Percentiles rank a stretch among this genome's conserved stretches.
Conservation (phyloP, 2,113 vertebrate species). For the Holacanthus passer region DNA sequence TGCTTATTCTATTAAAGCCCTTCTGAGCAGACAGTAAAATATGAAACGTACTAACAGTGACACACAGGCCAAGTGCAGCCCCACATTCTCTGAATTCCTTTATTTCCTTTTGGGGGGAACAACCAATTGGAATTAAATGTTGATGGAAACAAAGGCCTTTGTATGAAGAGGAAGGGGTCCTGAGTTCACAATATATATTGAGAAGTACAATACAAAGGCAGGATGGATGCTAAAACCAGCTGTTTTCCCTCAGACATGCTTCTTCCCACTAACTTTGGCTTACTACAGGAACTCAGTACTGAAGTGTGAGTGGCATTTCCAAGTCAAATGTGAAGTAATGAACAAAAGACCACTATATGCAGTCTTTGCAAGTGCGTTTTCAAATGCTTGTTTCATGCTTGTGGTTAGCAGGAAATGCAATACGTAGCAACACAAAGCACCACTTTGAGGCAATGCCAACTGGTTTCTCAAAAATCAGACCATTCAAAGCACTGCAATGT, state of each 20-base stretch:
- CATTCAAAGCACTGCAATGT: background rate
- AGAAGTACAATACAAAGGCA: slow-evolving; percentile 42
- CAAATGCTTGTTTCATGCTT: background rate
- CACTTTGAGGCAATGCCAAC: background rate
- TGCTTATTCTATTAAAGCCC: background rate
- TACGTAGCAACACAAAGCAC: background rate
- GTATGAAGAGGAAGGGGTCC: slow-evolving; percentile 39
- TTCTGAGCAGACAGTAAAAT: slow-evolving; percentile 6
- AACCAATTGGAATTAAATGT: slow-evolving; percentile 2
- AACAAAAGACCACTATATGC: background rate
- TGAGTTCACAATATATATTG: slow-evolving; percentile 11
- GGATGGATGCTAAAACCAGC: slow-evolving; percentile 20
- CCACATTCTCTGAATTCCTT: slow-evolving; percentile 48
- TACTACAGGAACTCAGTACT: background rate
- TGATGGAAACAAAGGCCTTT: slow-evolving; percentile 59
- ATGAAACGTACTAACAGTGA: background rate
- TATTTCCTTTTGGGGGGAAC: slow-evolving; percentile 51
- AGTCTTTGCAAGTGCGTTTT: background rate
- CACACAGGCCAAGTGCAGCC: background rate
- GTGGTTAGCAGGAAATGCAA: background rate
- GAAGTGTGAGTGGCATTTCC: background rate
- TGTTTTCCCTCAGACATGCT: background rate
- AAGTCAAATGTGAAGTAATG: background rate
- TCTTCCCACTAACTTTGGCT: background rate
- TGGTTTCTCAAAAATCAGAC: background rate